Conservation (phyloP, 2,888 invertebrate genomes). For the Lamproptera curius region DNA sequence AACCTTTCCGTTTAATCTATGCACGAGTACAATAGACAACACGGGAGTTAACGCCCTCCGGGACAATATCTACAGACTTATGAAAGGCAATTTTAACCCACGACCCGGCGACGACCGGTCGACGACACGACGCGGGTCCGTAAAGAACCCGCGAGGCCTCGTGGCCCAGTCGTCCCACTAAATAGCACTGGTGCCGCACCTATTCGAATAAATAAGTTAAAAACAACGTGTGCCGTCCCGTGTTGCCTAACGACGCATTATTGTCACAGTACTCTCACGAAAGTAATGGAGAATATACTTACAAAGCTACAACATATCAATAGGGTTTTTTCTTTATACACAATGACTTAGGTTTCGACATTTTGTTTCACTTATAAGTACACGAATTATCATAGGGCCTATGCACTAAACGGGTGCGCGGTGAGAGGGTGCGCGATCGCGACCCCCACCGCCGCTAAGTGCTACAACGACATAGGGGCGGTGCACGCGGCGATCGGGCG, state of each 20-base stretch:
- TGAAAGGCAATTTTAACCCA: conserved; percentile 58
- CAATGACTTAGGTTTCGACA: conserved; percentile 79
- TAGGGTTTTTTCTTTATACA: conserved; percentile 62
- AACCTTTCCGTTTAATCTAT: conserved; percentile 57
- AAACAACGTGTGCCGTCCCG: conserved; percentile 61
- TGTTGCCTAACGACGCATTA: conserved; percentile 66
- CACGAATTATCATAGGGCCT: conserved; percentile 63
- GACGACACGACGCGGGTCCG: conserved; percentile 38
- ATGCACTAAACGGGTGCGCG: conserved; percentile 71
- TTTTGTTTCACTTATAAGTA: conserved; percentile 76
- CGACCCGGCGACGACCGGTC: conserved; percentile 46
- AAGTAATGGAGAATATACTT: conserved; percentile 75
- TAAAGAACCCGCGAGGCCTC: conserved; percentile 33
- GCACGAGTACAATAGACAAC: conserved; percentile 64
- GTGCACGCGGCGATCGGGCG: conserved; percentile 41
- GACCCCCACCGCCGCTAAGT: conserved; percentile 35
- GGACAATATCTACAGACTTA: conserved; percentile 61
- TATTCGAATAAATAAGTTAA: conserved; percentile 71
- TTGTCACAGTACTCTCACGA: conserved; percentile 70
- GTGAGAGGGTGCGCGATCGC: conserved; percentile 47
- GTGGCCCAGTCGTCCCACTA: conserved; percentile 32
- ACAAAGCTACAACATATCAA: conserved; percentile 69
- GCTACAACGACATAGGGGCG: conserved; percentile 28
- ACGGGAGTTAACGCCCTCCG: conserved; percentile 62
- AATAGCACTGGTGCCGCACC: conserved; percentile 40